Evolutionary conservation across 2,797 vertebrate species (phyloP), one percentile per base, ranked within the genome.

Genomic region (Lepilemur septentrionalis): DNA sequence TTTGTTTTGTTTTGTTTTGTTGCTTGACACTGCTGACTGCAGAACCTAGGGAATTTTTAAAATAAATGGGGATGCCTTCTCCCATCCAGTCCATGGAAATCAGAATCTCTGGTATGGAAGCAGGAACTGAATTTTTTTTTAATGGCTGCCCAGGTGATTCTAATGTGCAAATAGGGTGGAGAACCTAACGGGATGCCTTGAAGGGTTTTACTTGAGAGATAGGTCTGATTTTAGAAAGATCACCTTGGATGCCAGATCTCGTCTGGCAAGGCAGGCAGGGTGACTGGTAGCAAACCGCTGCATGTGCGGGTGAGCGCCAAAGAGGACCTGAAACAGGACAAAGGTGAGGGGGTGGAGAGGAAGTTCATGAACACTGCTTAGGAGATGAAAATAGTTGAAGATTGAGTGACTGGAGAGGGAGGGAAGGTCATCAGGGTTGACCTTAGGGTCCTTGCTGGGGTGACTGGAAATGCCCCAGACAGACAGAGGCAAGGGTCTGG

Each of bases 271-370:
- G 59, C 32, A 52, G 75, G 76, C 23, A 3, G n/a, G 61, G 76
- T 0, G 35, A 3, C 63, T 4, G 7, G 2, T 0, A 25, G 22
- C 48, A 4, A 30, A 4, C 46, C 22, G n/a, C 5, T 9, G 20
- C 11, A 1, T 0, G 5, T 1, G 7, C 48, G 2, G 73, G 32
- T 30, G 41, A 82, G 22, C 2, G 28, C 5, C 0, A 7, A 15
- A 23, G 48, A 25, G 30, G 22, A 55, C 4, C n/a, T 17, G 78
- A 28, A 12, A 15, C 1, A 8, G 41, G 87, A 63, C 23, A 3
- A 10, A 63, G 38, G 20, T 18, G 1, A 23, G 28, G 70, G 50
- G 65, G 41, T 32, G 57, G 3, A 89, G 65, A 41, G 43, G 35
- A 76, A 38, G 20, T 22, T 43, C 35, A 18, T 18, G 25, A 57